These are phyloP conservation scores for Acanthurus lineatus DNA, from an alignment of 2,797 vertebrate species.

Conservation along the genomic window DNA sequence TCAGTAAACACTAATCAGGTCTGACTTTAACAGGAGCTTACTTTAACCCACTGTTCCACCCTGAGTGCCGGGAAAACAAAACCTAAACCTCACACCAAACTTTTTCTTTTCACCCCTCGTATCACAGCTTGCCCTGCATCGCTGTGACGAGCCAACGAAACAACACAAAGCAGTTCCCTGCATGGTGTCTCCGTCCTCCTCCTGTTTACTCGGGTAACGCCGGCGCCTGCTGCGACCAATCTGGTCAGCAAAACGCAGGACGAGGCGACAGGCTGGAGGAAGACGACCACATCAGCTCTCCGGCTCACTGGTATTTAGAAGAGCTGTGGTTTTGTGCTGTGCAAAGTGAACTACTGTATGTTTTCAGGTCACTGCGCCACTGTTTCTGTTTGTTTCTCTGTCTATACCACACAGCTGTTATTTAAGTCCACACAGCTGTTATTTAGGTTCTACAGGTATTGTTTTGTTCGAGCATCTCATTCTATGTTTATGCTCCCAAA, in stretches of 20 bases:
- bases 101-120: neutral
- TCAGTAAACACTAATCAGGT: neutral
- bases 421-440: neutral
- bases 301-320: slow-evolving; percentile 40
- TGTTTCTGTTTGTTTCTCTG: slow-evolving; percentile 12
- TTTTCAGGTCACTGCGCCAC: slow-evolving; percentile 26
- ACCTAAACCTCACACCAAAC: neutral
- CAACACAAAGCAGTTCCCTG: slow-evolving; percentile 58
- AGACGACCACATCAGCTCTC: slow-evolving; percentile 53
- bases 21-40: neutral
- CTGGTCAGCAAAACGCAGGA: slow-evolving; percentile 51
- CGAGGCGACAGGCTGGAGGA: slow-evolving; percentile 49
- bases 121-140: neutral
- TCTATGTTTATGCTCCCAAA: neutral
- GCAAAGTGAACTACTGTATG: slow-evolving; percentile 44
- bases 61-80: neutral
- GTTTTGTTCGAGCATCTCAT: neutral
- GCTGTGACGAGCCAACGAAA: slow-evolving; percentile 36
- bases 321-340: slow-evolving; percentile 51
- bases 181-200: slow-evolving; percentile 43
- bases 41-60: neutral
- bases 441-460: neutral
- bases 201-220: slow-evolving; percentile 58
- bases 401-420: neutral
- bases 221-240: slow-evolving; percentile 68